phyloP scores from a whole-genome alignment of 2,888 invertebrate species.

The Pristionchus fissidentatus region DNA sequence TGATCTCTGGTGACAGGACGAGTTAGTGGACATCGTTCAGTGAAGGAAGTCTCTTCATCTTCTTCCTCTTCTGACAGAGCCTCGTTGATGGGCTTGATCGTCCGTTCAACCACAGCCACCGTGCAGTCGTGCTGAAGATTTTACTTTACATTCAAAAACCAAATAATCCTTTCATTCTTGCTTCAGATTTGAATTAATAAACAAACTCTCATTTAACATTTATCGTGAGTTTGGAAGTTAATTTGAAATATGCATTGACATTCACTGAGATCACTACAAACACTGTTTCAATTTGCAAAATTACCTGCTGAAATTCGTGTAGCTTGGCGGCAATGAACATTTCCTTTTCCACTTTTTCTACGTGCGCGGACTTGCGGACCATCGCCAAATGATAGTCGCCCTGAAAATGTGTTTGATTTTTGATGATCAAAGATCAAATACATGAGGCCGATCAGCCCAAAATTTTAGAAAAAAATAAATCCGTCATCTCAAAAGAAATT shows the following conservation, averaged over 20 bases:
- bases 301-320: conserved; percentile 11
- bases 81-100: conserved; percentile 31
- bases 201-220: neutral
- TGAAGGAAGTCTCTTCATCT: neutral
- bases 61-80: neutral
- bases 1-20: neutral
- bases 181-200: neutral
- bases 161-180: neutral
- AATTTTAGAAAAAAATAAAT: too few relatives aligned
- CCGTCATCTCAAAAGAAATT: too few relatives aligned
- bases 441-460: neutral
- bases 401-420: conserved; percentile 4
- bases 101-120: neutral
- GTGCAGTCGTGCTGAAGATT: neutral
- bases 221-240: too few relatives aligned
- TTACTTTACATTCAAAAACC: neutral
- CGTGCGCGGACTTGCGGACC: conserved; percentile 20
- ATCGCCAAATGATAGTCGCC: conserved; percentile 55
- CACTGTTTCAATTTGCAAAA: neutral
- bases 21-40: neutral
- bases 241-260: too few relatives aligned
- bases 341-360: neutral
- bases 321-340: neutral
- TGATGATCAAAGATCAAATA: neutral
- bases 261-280: too few relatives aligned